Conservation (phyloP, 2,888 invertebrate species). For the Conomelus anceps region DNA sequence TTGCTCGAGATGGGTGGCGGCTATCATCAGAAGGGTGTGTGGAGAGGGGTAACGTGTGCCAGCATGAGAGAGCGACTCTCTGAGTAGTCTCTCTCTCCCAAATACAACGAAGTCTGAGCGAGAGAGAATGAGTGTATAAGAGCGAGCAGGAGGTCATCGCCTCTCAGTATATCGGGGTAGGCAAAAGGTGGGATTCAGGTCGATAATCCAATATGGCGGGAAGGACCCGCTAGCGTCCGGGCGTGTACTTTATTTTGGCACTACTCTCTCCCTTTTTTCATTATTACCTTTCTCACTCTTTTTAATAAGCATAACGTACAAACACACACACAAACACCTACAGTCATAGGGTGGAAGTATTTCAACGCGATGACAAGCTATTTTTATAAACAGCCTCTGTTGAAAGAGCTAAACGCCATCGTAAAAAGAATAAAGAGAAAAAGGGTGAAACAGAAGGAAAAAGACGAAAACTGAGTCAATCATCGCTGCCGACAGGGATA, state of each 20-base stretch:
- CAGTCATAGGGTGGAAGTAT: background rate
- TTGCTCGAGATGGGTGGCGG: background rate
- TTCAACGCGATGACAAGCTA: background rate
- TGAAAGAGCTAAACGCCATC: background rate
- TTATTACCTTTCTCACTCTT: background rate
- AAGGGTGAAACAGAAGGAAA: too few relatives aligned
- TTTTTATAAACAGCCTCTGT: background rate
- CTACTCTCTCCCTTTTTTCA: background rate
- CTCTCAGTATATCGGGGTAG: background rate
- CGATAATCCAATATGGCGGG: background rate
- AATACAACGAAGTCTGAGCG: background rate
- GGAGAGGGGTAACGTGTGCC: background rate
- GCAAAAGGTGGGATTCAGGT: background rate
- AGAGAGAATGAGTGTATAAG: too few relatives aligned
- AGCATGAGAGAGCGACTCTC: background rate
- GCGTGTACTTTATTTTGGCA: background rate
- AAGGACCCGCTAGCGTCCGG: background rate
- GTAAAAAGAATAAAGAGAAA: too few relatives aligned
- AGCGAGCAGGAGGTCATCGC: background rate
- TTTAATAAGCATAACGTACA: background rate
- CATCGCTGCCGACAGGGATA: background rate
- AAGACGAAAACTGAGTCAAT: background rate
- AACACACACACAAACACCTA: background rate
- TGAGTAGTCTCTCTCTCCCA: background rate
- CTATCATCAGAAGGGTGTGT: background rate